Base-by-base conservation (phyloP, 2,113 vertebrate species). In the Stomatorhinus ivindoensis region DNA sequence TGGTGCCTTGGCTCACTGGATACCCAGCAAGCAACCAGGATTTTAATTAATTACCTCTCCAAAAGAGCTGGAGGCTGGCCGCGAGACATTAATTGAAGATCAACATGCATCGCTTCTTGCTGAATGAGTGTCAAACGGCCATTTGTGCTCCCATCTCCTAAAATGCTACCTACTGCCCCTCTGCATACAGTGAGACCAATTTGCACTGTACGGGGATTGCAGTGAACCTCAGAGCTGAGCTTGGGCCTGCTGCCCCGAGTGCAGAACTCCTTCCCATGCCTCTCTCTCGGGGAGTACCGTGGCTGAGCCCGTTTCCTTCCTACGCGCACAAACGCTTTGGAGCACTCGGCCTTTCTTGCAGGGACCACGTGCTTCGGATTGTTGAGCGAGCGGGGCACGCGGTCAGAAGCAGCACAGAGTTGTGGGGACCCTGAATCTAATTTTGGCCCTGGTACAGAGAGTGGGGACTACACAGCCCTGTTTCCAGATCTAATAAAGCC, bases 71-170 rank as follows among this genome's bases (percentile, higher is more conserved):
- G 85, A 35, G 50, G 47, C 10, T 35, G 50, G 47, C 85, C 50
- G n/a, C 55, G 50, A 53, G 85, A 47, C 27, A 53, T 87, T 87
- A 87, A 87, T 55, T 87, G 85, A 53, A 87, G 85, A 27, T 87
- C 27, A 87, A 17, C 48, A 55, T 55, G 50, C 50, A 53, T 53
- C 13, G 13, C 31, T 53, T 11, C 85, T 86, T n/a, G 48, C 84
- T 31, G 84, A 50, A 19, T 6, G 48, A 51, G 84, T 86, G 24
- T 51, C 50, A 86, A 53, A 55, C 11, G 85, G 50, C 47, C 50
- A 35, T 17, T 87, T 39, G 27, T 31, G 11, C 48, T 42, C 31
- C 27, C 53, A 15, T 87, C 50, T 86, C 47, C 24, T n/a, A 24
- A 24, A 85, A 48, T 85, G 48, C 46, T 86, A 31, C 21, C 46